These are phyloP conservation scores for Noctua fimbriata DNA, from an alignment of 2,888 invertebrate genomes.

Conservation along the genomic window DNA sequence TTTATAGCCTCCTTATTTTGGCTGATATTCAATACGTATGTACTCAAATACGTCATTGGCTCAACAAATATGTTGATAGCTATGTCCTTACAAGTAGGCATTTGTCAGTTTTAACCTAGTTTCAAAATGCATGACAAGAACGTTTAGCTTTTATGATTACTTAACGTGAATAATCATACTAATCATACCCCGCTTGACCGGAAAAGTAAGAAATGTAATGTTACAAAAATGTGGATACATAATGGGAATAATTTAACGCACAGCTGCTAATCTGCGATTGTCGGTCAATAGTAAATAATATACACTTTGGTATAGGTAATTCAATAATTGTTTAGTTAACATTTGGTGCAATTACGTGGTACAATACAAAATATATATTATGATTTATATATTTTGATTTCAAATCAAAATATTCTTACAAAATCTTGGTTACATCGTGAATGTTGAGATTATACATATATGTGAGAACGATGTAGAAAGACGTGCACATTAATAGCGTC, in stretches of 20 bases:
- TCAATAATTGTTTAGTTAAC: background rate
- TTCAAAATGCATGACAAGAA: conserved; percentile 51
- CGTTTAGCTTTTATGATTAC: conserved; percentile 57
- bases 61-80: conserved; percentile 21
- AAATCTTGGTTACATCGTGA: too few relatives aligned
- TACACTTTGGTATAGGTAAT: background rate
- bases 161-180: conserved; percentile 56
- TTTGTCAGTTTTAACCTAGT: conserved; percentile 53
- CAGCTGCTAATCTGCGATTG: conserved; percentile 14
- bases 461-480: too few relatives aligned
- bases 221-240: conserved; percentile 52
- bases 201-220: conserved; percentile 53
- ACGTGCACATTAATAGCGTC: too few relatives aligned
- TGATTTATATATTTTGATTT: too few relatives aligned
- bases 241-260: conserved; percentile 44
- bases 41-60: conserved; percentile 2
- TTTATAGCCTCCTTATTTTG: background rate
- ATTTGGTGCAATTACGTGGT: background rate
- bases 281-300: conserved; percentile 9
- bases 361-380: too few relatives aligned
- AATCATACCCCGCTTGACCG: conserved; percentile 48
- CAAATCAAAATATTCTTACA: too few relatives aligned
- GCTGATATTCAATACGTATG: background rate
- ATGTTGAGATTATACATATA: too few relatives aligned
- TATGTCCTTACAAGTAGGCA: conserved; percentile 34